A percentile compares a stretch with the other conserved stretches of the same genome.
Evolutionary conservation across 2,797 vertebrate genomes (phyloP).

Genomic region (Aeoliscus strigatus): DNA sequence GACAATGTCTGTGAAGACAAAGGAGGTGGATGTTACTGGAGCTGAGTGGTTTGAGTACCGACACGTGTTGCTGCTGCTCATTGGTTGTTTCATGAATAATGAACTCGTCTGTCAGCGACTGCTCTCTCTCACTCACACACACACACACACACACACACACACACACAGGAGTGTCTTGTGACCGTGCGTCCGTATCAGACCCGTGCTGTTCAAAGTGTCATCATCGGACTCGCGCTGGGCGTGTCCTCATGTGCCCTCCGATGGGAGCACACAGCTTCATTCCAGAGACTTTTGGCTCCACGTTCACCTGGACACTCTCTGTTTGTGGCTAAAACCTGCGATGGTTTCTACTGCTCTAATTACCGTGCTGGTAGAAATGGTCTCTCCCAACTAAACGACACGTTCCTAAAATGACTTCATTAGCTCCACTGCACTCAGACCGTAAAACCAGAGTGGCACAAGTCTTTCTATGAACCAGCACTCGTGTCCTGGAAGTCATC

Average conservation of each 20-base stretch:
- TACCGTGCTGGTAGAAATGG: slow-evolving; percentile 7
- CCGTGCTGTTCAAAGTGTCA: no score
- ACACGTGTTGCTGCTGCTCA: no score
- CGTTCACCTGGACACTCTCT: slow-evolving; percentile 4
- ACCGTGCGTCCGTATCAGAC: no score
- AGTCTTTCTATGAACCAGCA: slow-evolving; percentile 1
- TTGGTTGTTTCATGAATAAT: slow-evolving; percentile 1
- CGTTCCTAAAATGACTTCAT: slow-evolving; percentile 47
- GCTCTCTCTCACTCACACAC: not conserved
- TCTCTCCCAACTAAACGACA: slow-evolving; percentile 19
- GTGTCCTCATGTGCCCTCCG: no score
- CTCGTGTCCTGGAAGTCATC: slow-evolving; percentile 4
- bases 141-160: no score
- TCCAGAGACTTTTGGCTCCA: no score
- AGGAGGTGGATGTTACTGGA: no score
- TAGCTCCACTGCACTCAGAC: slow-evolving; percentile 23
- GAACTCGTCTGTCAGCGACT: not conserved
- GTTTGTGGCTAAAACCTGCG: slow-evolving; percentile 9
- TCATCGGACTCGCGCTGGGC: no score
- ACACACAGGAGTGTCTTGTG: no score
- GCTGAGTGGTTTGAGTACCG: not conserved
- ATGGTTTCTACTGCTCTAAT: slow-evolving; percentile 19
- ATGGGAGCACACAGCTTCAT: no score
- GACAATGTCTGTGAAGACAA: no score
- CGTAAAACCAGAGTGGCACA: slow-evolving; percentile 30